Evolutionary conservation across 1,140 invertebrate species (phyloP).

Genomic region (Drosophila kikkawai): DNA sequence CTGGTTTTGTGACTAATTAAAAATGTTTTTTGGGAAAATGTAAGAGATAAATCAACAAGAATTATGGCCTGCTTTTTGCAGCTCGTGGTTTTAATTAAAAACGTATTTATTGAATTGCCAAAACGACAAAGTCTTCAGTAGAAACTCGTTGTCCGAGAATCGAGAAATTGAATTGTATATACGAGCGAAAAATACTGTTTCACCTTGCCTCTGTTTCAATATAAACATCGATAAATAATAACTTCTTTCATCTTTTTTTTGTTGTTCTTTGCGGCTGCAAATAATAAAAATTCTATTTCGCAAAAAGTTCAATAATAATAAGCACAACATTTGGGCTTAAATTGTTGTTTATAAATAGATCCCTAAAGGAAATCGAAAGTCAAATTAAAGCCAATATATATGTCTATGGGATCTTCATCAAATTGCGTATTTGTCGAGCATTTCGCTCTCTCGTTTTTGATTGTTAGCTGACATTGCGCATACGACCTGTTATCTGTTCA

Average conservation of each 20-base stretch:
- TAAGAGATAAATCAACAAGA: not conserved
- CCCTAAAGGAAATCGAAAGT: not conserved
- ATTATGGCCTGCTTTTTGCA: not conserved
- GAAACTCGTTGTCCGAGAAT: not conserved
- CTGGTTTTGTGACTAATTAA: conserved; percentile 1
- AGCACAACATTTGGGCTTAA: not conserved
- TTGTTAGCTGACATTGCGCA: conserved; percentile 32
- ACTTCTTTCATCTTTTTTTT: conserved; percentile 32
- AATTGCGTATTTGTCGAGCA: conserved; percentile 6
- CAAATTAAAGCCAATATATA: conserved; percentile 15
- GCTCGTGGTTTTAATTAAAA: not conserved
- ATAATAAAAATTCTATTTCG: conserved; percentile 22
- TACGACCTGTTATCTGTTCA: conserved; percentile 33
- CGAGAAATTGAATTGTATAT: not conserved
- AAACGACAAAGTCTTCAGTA: not conserved
- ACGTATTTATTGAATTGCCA: not conserved
- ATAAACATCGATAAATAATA: conserved; percentile 36
- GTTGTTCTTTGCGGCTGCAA: conserved; percentile 5
- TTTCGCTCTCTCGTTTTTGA: conserved; percentile 2
- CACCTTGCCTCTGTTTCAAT: conserved; percentile 3
- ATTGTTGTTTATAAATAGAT: conserved; percentile 3
- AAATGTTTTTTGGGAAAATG: not conserved
- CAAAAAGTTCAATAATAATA: conserved; percentile 20
- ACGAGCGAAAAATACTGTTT: not conserved
- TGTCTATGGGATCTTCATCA: conserved; percentile 4